These are phyloP conservation scores for Diarsia brunnea DNA, from an alignment of 2,888 invertebrate species.

Conservation along the genomic window DNA sequence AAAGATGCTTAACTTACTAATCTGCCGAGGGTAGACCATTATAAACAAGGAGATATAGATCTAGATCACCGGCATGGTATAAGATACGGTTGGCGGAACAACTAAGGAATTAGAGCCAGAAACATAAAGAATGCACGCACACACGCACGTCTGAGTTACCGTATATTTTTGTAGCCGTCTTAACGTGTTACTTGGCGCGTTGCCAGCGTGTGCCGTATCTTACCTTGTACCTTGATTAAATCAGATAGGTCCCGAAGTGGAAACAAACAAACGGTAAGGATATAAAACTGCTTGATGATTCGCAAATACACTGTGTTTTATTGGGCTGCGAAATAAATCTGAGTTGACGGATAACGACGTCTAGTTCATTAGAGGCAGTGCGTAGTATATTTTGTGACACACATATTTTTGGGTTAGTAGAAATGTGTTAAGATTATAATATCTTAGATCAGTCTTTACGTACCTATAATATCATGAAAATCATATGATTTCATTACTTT, in stretches of 20 bases:
- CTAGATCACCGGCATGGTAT: conserved; percentile 46
- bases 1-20: conserved; percentile 62
- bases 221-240: conserved; percentile 77
- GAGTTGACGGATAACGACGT: conserved; percentile 59
- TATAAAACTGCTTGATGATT: conserved; percentile 73
- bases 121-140: conserved; percentile 17
- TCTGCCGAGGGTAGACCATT: conserved; percentile 56
- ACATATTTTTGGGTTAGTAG: conserved; percentile 10
- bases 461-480: too few relatives aligned
- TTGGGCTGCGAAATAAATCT: conserved; percentile 63
- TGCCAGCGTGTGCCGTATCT: conserved; percentile 74
- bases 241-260: conserved; percentile 71
- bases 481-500: not conserved
- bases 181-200: conserved; percentile 79
- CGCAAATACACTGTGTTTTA: conserved; percentile 67
- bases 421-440: not conserved
- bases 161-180: conserved; percentile 69
- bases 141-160: conserved; percentile 54
- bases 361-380: conserved; percentile 56
- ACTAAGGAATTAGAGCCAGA: conserved; percentile 51
- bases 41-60: conserved; percentile 65
- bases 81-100: conserved; percentile 46
- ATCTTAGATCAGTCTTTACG: not conserved
- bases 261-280: conserved; percentile 77
- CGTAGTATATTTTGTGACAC: conserved; percentile 5